These are phyloP conservation scores for Diabrotica virgifera DNA, from an alignment of 1,140 invertebrate genomes.

Conservation along the genomic window DNA sequence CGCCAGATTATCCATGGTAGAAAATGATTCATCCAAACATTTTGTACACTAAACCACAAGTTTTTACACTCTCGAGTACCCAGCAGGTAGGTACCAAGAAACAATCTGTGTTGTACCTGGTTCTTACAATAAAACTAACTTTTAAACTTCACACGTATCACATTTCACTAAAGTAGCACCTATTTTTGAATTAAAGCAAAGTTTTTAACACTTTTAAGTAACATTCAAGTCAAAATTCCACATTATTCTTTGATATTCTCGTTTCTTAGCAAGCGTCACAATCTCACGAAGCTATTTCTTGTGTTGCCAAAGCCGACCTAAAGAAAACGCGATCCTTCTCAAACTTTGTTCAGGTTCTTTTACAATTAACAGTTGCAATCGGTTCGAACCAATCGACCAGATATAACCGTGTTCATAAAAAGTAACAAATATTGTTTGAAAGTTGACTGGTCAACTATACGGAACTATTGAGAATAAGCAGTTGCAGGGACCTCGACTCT, in stretches of 20 bases:
- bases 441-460: too few species aligned
- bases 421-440: too few species aligned
- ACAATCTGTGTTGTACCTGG: not conserved
- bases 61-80: not conserved
- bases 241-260: constrained; percentile 21
- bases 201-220: not conserved
- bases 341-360: not conserved
- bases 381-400: not conserved
- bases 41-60: not conserved
- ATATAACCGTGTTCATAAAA: not conserved
- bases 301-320: constrained; percentile 29
- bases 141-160: not conserved
- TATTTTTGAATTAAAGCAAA: not conserved
- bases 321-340: constrained; percentile 29
- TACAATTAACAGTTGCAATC: not conserved
- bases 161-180: not conserved
- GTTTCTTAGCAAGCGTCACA: constrained; percentile 22
- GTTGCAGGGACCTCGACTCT: too few species aligned
- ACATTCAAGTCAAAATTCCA: constrained; percentile 10
- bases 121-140: not conserved
- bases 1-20: constrained; percentile 35
- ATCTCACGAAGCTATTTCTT: constrained; percentile 23
- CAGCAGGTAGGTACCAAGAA: not conserved
- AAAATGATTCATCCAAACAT: constrained; percentile 9
- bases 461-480: too few species aligned